Conservation (phyloP, 2,797 vertebrate genomes). For the Buphagus erythrorhynchus region DNA sequence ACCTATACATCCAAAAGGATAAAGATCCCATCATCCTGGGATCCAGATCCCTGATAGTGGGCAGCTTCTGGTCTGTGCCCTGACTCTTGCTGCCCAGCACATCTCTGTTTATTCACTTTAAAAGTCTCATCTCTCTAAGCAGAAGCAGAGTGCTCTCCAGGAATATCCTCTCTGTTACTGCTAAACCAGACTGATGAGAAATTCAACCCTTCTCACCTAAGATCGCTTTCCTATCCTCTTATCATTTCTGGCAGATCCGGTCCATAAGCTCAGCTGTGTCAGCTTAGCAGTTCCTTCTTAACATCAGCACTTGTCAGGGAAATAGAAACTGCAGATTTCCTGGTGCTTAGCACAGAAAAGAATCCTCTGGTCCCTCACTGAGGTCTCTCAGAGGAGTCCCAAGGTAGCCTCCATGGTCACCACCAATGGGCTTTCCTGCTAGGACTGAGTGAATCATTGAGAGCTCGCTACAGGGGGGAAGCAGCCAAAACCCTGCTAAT, state of each 20-base stretch:
- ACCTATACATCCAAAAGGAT: neutral
- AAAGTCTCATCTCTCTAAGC: neutral
- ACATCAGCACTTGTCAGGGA: neutral
- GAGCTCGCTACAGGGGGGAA: neutral
- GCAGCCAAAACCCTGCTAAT: slow-evolving; percentile 24
- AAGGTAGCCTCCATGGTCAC: neutral
- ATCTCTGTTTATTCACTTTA: neutral
- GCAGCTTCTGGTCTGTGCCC: neutral
- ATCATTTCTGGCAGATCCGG: neutral
- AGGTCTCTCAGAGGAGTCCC: neutral
- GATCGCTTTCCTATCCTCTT: neutral
- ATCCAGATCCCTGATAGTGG: neutral
- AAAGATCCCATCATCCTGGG: neutral
- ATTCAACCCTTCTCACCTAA: neutral
- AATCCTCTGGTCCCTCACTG: fast-evolving
- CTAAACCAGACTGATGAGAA: neutral
- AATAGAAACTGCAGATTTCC: neutral
- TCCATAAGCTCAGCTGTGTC: neutral
- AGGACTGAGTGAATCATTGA: neutral
- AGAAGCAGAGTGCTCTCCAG: neutral
- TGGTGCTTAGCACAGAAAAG: neutral
- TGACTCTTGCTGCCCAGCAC: neutral
- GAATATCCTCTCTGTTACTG: neutral
- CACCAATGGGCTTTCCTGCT: neutral
- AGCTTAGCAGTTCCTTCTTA: neutral